Base-by-base conservation (phyloP, 2,888 invertebrate genomes). In the Eucera pruinosa region DNA sequence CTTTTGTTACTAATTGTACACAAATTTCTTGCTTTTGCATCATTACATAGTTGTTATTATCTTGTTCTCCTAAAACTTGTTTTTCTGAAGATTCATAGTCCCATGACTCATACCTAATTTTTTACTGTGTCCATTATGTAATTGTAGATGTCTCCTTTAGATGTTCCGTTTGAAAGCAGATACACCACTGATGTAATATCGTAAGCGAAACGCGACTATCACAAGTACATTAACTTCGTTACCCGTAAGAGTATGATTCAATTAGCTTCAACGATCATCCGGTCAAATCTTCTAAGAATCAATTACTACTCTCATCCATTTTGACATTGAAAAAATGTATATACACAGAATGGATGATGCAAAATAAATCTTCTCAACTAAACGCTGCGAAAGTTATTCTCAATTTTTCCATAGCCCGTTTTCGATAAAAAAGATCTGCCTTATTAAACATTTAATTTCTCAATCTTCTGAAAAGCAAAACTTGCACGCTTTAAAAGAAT, bases 261-360 rank as follows among this genome's bases (percentile, higher is more conserved):
- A 85, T 85, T 85, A 83, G 50, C 57, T 62, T 27, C 41, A 78
- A 58, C 69, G 70, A 60, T 54, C 79, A 73, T 85, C 74, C 75
- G 76, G 69, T 80, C 71, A 60, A 83, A 83, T 74, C 61, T 85
- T 85, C 78, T 69, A 33, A 69, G 85, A 85, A 85, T 60, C 76
- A 79, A 83, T 85, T 83, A 80, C 66, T 20, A 9, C 20, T 57
- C 45, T 62, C 41, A 36, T 58, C 52, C 25, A 33, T 33, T 41
- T 43, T 47, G 47, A 65, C 65, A 66, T 67, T 68, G 67, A 67
- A 70, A 54, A 13, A 58, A 33, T 27, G 3, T 13, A 11, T 20
- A n/a, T 39, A 18, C 39, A 47, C 33, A 43, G 25, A 39, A 15
- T 41, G 11, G 15, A 39, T 18, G 15, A 13, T 2, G 3, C 13